Evolutionary conservation across 1,140 invertebrate genomes (phyloP).

Genomic region (Calliopsis andreniformis): DNA sequence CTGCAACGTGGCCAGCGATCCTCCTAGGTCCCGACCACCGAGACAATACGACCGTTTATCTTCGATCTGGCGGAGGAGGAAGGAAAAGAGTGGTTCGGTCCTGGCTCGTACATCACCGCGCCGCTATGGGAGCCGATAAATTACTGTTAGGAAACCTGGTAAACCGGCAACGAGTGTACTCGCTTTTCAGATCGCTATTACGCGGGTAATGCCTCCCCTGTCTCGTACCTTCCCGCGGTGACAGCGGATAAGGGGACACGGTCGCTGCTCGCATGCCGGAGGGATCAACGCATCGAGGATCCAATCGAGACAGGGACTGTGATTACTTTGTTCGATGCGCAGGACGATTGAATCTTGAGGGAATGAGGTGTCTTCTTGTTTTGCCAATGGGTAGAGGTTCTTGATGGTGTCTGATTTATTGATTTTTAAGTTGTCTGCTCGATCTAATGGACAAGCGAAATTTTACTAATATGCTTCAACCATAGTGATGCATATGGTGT

Average conservation of each 20-base stretch:
- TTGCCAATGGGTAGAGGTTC: too few relatives aligned
- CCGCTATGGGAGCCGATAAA: conserved; percentile 60
- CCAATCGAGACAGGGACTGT: not conserved
- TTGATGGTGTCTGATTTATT: too few relatives aligned
- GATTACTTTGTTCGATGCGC: conserved; percentile 38
- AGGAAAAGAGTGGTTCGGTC: conserved; percentile 39
- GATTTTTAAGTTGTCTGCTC: too few relatives aligned
- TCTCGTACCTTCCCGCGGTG: conserved; percentile 6
- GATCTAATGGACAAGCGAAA: too few relatives aligned
- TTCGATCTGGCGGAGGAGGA: conserved; percentile 54
- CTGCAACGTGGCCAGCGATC: conserved; percentile 53
- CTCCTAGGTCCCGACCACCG: conserved; percentile 41
- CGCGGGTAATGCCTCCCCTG: conserved; percentile 46
- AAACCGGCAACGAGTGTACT: conserved; percentile 52
- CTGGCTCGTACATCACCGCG: conserved; percentile 58
- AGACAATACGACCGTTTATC: conserved; percentile 68
- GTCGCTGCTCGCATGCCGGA: not conserved
- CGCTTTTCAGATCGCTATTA: conserved; percentile 52
- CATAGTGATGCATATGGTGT: too few relatives aligned
- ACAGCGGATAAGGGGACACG: conserved; percentile 21
- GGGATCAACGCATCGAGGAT: conserved; percentile 20
- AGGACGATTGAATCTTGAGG: conserved; percentile 29
- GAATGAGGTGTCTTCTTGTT: not conserved
- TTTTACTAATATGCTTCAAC: too few relatives aligned
- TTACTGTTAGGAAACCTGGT: conserved; percentile 56